Evolutionary conservation across 2,113 vertebrate species (phyloP).

Genomic region (Shinisaurus crocodilurus): DNA sequence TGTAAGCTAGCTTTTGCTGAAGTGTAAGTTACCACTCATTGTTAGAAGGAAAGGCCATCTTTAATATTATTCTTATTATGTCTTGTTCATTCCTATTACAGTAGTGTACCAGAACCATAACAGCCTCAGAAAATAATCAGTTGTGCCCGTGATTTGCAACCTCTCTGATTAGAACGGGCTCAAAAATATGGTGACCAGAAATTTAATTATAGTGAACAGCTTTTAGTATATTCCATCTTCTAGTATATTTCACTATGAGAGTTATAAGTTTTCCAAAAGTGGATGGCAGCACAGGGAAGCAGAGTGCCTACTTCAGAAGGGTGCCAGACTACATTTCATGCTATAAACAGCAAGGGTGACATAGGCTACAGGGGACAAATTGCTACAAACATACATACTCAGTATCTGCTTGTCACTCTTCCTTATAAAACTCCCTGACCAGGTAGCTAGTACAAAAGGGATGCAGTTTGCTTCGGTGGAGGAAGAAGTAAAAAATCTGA

Average conservation of each 20-base stretch:
- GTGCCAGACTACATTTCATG: not conserved
- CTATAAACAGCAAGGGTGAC: not conserved
- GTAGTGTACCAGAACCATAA: not conserved
- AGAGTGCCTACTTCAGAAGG: not conserved
- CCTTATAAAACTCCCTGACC: too few relatives aligned
- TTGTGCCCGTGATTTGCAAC: not conserved
- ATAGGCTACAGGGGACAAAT: too few relatives aligned
- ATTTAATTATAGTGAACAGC: not conserved
- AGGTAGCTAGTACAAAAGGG: not conserved
- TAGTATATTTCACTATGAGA: not conserved
- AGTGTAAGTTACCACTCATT: not conserved
- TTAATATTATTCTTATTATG: too few relatives aligned
- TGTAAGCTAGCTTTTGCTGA: not conserved
- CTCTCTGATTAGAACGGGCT: not conserved
- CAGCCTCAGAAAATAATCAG: not conserved
- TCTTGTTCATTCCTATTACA: not conserved
- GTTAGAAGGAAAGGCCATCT: not conserved
- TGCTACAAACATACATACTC: not conserved
- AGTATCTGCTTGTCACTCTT: too few relatives aligned
- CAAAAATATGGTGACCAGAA: not conserved
- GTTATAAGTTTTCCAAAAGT: not conserved
- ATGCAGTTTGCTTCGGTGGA: not conserved
- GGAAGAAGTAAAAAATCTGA: not conserved
- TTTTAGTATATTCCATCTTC: not conserved
- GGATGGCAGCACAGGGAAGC: not conserved